Conservation (phyloP, 2,797 vertebrate genomes). For the Pangasius mekongensis region DNA sequence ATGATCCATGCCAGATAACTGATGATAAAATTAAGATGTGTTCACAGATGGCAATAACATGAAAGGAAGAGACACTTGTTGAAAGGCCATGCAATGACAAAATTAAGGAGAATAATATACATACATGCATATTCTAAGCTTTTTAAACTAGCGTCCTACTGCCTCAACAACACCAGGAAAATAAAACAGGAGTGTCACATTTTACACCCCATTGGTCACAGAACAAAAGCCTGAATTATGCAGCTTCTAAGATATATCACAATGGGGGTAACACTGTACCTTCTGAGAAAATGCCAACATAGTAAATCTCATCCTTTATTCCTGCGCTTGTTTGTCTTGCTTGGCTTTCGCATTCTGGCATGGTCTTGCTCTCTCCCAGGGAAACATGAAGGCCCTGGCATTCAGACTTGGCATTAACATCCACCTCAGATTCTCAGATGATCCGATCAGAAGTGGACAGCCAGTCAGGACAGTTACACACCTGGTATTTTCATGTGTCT, state of each 20-base stretch:
- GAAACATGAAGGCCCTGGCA: conserved; percentile 10
- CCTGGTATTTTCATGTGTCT: not conserved
- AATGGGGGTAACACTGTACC: not conserved
- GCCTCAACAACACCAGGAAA: not conserved
- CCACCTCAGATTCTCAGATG: not conserved
- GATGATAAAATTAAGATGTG: not conserved
- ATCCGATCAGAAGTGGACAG: not conserved
- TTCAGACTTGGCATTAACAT: conserved; percentile 15
- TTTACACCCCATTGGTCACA: conserved; percentile 1
- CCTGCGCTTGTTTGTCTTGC: conserved; percentile 5
- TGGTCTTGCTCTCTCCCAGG: not conserved
- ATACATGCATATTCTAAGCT: not conserved
- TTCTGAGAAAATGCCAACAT: conserved; percentile 14
- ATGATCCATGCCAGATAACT: not conserved
- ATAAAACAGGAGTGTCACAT: not conserved
- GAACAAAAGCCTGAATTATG: conserved; percentile 21
- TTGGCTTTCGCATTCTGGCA: conserved; percentile 3
- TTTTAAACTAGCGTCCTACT: not conserved
- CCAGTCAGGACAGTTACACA: conserved; percentile 11
- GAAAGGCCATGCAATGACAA: not conserved
- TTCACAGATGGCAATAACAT: conserved; percentile 1
- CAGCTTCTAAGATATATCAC: conserved; percentile 34
- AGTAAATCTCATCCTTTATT: conserved; percentile 33
- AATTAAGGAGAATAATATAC: not conserved
- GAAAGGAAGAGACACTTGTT: not conserved